phyloP scores from a whole-genome alignment of 2,113 vertebrate genomes.

The Campylomormyrus tamandua region DNA sequence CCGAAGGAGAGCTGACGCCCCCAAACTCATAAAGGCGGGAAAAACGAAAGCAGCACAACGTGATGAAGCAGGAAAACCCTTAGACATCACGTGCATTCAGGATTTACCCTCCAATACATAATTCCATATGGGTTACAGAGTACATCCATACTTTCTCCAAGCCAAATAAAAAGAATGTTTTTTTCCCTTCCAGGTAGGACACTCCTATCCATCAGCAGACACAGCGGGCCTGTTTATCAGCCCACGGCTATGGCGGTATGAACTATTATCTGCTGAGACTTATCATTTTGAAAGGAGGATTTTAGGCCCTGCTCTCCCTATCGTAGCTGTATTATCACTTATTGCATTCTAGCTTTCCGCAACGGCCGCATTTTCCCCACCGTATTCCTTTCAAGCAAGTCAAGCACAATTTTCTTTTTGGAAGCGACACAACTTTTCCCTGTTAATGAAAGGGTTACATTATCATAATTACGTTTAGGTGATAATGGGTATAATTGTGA shows the following conservation, averaged over 20 bases:
- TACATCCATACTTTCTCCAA: slow-evolving; percentile 9
- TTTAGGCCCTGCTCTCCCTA: background rate
- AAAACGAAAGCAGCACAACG: background rate
- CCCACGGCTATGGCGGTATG: background rate
- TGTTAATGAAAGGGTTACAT: background rate
- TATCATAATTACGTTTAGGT: background rate
- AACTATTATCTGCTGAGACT: slow-evolving; percentile 12
- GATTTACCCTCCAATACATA: background rate
- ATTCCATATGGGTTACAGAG: background rate
- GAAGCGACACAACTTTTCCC: background rate
- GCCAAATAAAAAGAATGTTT: background rate
- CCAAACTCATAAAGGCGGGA: background rate
- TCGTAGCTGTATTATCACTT: background rate
- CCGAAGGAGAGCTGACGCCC: background rate
- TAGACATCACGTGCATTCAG: too few species aligned
- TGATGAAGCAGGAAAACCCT: background rate
- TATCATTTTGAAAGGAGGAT: slow-evolving; percentile 10
- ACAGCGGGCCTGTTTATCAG: slow-evolving; percentile 2
- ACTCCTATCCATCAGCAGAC: background rate
- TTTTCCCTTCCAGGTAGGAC: background rate
- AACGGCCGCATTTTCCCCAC: background rate
- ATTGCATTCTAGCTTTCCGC: background rate
- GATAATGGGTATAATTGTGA: background rate
- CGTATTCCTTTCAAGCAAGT: background rate
- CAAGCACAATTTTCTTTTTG: background rate